These are phyloP conservation scores for Caranx ignobilis DNA, from an alignment of 2,113 vertebrate species.

Conservation along the genomic window DNA sequence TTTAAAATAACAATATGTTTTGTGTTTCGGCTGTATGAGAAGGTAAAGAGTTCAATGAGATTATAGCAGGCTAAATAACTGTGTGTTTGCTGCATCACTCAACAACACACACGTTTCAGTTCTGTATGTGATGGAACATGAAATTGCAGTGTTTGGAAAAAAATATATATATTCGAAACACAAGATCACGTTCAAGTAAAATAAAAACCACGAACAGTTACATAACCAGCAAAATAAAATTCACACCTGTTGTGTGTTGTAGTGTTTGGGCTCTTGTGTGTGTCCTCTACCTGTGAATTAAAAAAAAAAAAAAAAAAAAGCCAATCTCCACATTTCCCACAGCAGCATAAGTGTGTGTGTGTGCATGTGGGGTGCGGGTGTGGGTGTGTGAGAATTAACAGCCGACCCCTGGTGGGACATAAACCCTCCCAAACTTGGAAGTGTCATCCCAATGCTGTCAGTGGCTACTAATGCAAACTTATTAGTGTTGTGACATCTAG, in stretches of 20 bases:
- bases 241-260: background rate
- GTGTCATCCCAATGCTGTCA: constrained; percentile 14
- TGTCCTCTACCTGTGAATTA: background rate
- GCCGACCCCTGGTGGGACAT: constrained; percentile 5
- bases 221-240: background rate
- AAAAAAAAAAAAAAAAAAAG: too few relatives aligned
- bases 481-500: constrained; percentile 72
- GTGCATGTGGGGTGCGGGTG: too few relatives aligned
- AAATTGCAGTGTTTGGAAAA: too few relatives aligned
- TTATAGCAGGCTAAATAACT: too few relatives aligned
- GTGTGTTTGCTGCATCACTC: too few relatives aligned
- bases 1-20: too few relatives aligned
- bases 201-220: background rate
- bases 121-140: background rate
- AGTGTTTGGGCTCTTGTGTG: too few relatives aligned
- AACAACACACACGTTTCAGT: background rate
- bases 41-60: too few relatives aligned
- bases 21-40: too few relatives aligned
- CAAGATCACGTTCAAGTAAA: background rate
- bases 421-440: constrained; percentile 33
- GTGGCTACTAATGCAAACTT: constrained; percentile 4
- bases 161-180: background rate
- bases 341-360: too few relatives aligned
- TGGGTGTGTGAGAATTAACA: constrained; percentile 1
- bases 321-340: background rate